A percentile compares a stretch with the other conserved stretches of the same genome.
phyloP scores from a whole-genome alignment of 1,140 invertebrate species.

The Temnothorax curvispinosus region DNA sequence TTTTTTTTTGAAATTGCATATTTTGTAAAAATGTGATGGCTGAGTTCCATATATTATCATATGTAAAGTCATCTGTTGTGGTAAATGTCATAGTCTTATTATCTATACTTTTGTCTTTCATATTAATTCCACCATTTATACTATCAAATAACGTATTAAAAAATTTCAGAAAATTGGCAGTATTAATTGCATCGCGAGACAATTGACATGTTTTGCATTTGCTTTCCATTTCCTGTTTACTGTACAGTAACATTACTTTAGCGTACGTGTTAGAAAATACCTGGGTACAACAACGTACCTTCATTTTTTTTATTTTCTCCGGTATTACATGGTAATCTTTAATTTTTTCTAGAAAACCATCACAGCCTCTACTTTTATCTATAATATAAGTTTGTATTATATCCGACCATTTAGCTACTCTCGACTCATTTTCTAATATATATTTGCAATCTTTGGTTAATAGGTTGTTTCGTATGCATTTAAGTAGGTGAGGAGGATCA shows the following conservation, averaged over 20 bases:
- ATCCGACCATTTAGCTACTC: background rate
- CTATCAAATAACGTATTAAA: background rate
- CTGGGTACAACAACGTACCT: background rate
- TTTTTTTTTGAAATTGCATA: too few species aligned
- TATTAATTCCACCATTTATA: background rate
- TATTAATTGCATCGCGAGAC: background rate
- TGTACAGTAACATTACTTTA: background rate
- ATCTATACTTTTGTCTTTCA: too few species aligned
- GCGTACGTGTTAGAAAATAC: background rate
- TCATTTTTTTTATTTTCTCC: background rate
- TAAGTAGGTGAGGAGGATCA: background rate
- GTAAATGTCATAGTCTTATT: too few species aligned
- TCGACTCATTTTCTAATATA: too few species aligned
- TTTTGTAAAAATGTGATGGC: too few species aligned
- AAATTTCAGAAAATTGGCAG: background rate
- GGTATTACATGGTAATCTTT: background rate
- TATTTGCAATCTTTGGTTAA: background rate
- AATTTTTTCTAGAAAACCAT: background rate
- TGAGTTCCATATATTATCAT: too few species aligned
- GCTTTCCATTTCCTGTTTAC: background rate
- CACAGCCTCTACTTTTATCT: background rate
- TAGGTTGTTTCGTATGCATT: background rate
- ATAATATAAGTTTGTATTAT: background rate
- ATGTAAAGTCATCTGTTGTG: too few species aligned
- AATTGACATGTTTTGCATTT: background rate